Evolutionary conservation across 1,140 invertebrate genomes (phyloP), one percentile per base, ranked within the genome.

Genomic region (Leptopilina boulardi): DNA sequence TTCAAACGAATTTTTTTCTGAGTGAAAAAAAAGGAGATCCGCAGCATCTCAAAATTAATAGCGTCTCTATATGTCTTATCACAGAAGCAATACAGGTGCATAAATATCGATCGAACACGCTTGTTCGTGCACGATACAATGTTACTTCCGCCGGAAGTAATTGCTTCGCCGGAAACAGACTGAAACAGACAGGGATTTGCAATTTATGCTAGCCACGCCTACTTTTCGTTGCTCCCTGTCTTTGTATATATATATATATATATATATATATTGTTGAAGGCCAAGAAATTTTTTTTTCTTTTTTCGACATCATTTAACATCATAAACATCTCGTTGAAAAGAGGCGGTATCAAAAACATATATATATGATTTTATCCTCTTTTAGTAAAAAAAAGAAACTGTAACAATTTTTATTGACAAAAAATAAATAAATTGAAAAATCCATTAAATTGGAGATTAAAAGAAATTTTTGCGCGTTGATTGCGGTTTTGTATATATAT

Each of bases 201-300:
- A 83, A 86, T 87, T 86, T 85, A 86, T 87, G 83, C 78, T 41
- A 71, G 51, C 77, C 85, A 86, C 86, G 85, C 85, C 84, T 70
- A 76, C 86, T 80, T 83, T 84, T 85, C 83, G 80, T 84, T 85
- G 59, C 11, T n/a, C n/a, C 23, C 73, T 73, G 71, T 80, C 78
- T 44, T 71, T 70, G 75, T n/a, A n/a, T n/a, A n/a, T n/a, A n/a
- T n/a, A n/a, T n/a, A n/a, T n/a, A n/a, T n/a, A n/a, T n/a, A n/a
- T n/a, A n/a, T n/a, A n/a, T n/a, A n/a, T n/a, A n/a, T n/a, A n/a
- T n/a, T n/a, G n/a, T n/a, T n/a, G n/a, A n/a, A n/a, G n/a, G n/a
- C n/a, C n/a, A n/a, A n/a, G n/a, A n/a, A n/a, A n/a, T n/a, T n/a
- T n/a, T n/a, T 73, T 15, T 23, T 26, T 8, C 19, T n/a, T 10